Evolutionary conservation across 2,113 vertebrate genomes (phyloP).

Genomic region (Hydrolagus affinis): DNA sequence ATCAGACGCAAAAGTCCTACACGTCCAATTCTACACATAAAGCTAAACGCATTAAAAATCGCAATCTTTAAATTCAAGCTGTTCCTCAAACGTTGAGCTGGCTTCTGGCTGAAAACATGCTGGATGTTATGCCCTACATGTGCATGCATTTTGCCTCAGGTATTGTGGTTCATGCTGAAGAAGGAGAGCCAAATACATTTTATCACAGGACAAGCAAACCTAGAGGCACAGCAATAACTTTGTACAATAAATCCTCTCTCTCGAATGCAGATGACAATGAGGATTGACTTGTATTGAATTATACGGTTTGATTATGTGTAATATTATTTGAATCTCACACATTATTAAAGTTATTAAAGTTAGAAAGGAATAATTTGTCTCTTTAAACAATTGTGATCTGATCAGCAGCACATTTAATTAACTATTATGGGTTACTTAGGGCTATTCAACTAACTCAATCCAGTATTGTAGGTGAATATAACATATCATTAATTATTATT

Average conservation of each 20-base stretch:
- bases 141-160: neutral
- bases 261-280: neutral
- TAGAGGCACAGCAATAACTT: slow-evolving; percentile 17
- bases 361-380: slow-evolving; percentile 24
- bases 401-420: slow-evolving; percentile 22
- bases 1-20: too few relatives aligned
- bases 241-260: neutral
- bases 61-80: too few relatives aligned
- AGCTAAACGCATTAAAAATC: too few relatives aligned
- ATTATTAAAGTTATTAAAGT: slow-evolving; percentile 30
- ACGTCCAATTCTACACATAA: too few relatives aligned
- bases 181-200: neutral
- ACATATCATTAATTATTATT: neutral
- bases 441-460: neutral
- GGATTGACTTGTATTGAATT: slow-evolving; percentile 12
- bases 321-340: slow-evolving; percentile 17
- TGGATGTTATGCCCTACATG: neutral
- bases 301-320: slow-evolving; percentile 1
- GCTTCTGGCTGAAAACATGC: too few relatives aligned
- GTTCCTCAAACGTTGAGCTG: too few relatives aligned
- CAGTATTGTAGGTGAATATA: neutral
- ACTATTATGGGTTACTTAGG: neutral
- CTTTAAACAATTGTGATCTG: slow-evolving; percentile 26
- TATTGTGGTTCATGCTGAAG: neutral
- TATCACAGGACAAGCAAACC: slow-evolving; percentile 9